Conservation (phyloP, 2,888 invertebrate species). For the Pammene aurita region DNA sequence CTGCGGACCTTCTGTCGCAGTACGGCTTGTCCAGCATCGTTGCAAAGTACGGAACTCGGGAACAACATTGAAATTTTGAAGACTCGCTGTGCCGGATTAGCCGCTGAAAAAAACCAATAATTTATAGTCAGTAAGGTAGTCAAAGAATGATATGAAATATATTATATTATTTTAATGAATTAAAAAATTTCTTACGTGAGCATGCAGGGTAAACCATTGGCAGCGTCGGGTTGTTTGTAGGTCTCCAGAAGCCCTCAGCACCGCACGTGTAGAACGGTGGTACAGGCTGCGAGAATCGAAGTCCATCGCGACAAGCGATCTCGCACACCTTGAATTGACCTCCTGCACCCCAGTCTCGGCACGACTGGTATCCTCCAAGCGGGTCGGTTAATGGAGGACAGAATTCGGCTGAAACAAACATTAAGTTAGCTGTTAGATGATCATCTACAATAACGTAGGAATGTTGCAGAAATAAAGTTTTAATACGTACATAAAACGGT, state of each 20-base stretch:
- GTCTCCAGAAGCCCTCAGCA: conserved; percentile 99
- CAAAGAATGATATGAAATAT: not conserved
- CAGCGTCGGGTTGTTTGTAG: conserved; percentile 90
- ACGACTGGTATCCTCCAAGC: conserved; percentile 94
- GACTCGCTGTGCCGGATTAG: conserved; percentile 96
- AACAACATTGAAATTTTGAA: conserved; percentile 97
- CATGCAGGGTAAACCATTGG: conserved; percentile 96
- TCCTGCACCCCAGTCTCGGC: conserved; percentile 98
- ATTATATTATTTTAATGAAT: not conserved
- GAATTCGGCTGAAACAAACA: conserved; percentile 88
- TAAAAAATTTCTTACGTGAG: conserved; percentile 85
- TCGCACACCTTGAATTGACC: conserved; percentile 98
- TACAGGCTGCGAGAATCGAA: conserved; percentile 95
- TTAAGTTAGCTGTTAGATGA: conserved; percentile 1
- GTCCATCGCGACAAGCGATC: conserved; percentile 92
- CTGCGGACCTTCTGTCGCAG: conserved; percentile 93
- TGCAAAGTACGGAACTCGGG: conserved; percentile 98
- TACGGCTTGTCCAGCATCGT: conserved; percentile 97
- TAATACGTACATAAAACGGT: conserved; percentile 90
- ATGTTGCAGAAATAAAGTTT: not conserved
- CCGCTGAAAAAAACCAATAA: conserved; percentile 76
- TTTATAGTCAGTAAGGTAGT: not conserved
- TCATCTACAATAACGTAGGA: not conserved
- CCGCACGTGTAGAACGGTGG: conserved; percentile 99
- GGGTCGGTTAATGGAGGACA: conserved; percentile 95